Evolutionary conservation across 2,888 invertebrate species (phyloP), one percentile per base, ranked within the genome.

Genomic region (Dione vanillae): DNA sequence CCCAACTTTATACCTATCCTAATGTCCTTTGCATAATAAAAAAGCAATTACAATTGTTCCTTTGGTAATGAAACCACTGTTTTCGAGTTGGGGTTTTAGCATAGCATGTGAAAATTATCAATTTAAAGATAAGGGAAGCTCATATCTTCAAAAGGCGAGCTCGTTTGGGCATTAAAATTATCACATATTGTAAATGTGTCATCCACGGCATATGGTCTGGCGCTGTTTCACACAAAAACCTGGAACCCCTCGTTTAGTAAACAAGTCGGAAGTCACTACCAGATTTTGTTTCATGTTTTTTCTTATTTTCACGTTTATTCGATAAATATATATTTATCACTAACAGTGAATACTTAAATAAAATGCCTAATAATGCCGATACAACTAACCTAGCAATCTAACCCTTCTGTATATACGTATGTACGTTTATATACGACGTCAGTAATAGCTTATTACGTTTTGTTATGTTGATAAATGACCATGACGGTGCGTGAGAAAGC

Each of bases 141-240:
- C 66, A 51, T 51, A 64, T 70, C 69, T 62, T 67, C 51, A 66
- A 73, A 72, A 65, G 64, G 59, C 45, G 68, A 49, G 61, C 52
- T 75, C 67, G 74, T 73, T 73, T 70, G 71, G 67, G 65, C 69
- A 74, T 71, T 73, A 77, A 78, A 76, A 76, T 76, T 73, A 72
- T 78, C 80, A 83, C 86, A 88, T 78, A 85, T 85, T 80, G 80
- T 78, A 78, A 83, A 85, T 86, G 84, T 89, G 89, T 88, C 87
- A 87, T 85, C 81, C 76, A 71, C 74, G 78, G 78, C 84, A 86
- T 84, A 84, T 86, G 86, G 84, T 74, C 69, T 75, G 65, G 69
- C 71, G 71, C 64, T 66, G 71, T 74, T 75, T 77, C 78, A 77
- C 78, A 74, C 76, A 78, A 80, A 80, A 82, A 78, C 79, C 80